Evolutionary conservation across 2,888 invertebrate genomes (phyloP), one percentile per base, ranked within the genome.

Genomic region (Rhagonycha fulva): DNA sequence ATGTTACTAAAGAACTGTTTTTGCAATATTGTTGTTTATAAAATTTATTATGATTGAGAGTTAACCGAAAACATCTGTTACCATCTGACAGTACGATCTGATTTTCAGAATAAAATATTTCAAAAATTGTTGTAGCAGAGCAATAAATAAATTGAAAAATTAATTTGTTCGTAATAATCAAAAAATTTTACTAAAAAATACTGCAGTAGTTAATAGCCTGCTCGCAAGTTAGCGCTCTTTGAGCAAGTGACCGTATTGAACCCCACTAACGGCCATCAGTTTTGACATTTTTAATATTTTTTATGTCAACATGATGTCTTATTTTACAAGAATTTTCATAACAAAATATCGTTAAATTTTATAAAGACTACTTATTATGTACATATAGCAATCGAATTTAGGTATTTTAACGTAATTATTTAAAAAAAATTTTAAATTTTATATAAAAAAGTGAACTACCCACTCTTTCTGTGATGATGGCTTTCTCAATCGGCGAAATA

Each of bases 401-500:
- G n/a, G 7, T 47, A 47, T 26, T 7, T 47, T n/a, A n/a, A n/a
- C n/a, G n/a, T 7, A 5, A 47, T 47, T 19, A 63, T 68, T 26
- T 72, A 19, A 7, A n/a, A 2, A 47, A 47, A n/a, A 12, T 47
- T 47, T n/a, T n/a, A n/a, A n/a, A 12, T 47, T 47, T 47, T 5
- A 12, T 5, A 12, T n/a, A 9, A 9, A 28, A 47, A 47, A 47
- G 47, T 47, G n/a, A 47, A 47, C 47, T 47, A 47, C 47, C 47
- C 47, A 47, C 47, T 7, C n/a, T 47, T 32, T 47, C 47, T 47
- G 71, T 92, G 90, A 92, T 92, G 88, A 96, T 96, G 96, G 95
- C 95, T 89, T 94, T 95, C 88, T 94, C 94, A 86, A 93, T 95
- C 88, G 94, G 93, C 88, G 96, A 97, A 90, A 96, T 97, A 89